Evolutionary conservation across 2,113 vertebrate species (phyloP).

Genomic region (Menidia beryllina): DNA sequence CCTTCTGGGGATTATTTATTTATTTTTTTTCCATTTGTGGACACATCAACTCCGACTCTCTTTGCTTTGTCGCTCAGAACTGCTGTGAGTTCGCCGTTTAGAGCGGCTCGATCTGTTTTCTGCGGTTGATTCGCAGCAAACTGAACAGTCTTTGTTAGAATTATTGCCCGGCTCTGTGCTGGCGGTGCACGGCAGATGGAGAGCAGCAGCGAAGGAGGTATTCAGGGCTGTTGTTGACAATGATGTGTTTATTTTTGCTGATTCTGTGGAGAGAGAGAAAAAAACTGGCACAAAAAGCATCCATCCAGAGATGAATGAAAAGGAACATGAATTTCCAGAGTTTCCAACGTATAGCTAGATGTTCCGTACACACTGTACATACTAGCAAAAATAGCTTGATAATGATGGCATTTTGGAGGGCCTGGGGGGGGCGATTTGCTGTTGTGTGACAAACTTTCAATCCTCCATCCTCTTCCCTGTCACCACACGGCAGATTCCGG

Average conservation of each 20-base stretch:
- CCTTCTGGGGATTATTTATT: background rate
- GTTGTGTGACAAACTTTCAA: too few relatives aligned
- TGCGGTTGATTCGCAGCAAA: background rate
- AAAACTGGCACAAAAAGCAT: constrained; percentile 1
- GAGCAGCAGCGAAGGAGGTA: constrained; percentile 44
- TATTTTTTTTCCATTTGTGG: too few relatives aligned
- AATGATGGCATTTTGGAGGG: background rate
- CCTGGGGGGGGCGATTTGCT: background rate
- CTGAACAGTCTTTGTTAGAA: background rate
- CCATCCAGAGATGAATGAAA: constrained; percentile 4
- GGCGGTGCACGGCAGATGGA: constrained; percentile 23
- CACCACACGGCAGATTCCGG: background rate
- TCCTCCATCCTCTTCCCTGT: too few relatives aligned
- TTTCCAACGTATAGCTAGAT: background rate
- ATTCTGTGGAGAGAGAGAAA: constrained; percentile 3
- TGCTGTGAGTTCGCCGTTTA: background rate
- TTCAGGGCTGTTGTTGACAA: constrained; percentile 23
- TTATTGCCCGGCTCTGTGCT: background rate
- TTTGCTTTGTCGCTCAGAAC: background rate
- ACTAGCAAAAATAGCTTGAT: background rate
- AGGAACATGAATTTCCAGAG: background rate
- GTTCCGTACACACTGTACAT: background rate
- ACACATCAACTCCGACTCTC: background rate
- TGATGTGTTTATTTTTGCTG: constrained; percentile 27
- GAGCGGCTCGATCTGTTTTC: background rate